These are phyloP conservation scores for Dascillus cervinus DNA, from an alignment of 2,888 invertebrate genomes.

Conservation along the genomic window DNA sequence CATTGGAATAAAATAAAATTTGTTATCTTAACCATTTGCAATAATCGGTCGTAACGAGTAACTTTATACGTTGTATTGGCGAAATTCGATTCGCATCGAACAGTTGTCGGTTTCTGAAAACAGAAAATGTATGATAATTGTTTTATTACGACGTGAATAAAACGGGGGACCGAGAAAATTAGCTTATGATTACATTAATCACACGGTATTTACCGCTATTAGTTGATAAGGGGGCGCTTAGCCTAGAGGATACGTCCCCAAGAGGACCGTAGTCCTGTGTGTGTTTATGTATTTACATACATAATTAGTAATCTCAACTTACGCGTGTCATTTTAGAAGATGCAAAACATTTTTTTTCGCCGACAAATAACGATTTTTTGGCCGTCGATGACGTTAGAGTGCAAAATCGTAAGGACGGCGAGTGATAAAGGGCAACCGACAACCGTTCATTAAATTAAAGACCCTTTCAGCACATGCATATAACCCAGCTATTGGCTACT, in stretches of 20 bases:
- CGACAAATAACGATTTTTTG: too few species aligned
- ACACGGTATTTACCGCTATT: conserved; percentile 45
- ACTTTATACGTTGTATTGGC: too few species aligned
- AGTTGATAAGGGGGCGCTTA: conserved; percentile 40
- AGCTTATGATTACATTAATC: conserved; percentile 44
- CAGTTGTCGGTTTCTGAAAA: too few species aligned
- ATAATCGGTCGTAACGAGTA: too few species aligned
- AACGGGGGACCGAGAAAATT: conserved; percentile 36
- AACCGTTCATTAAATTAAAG: conserved; percentile 26
- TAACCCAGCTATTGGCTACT: conserved; percentile 22
- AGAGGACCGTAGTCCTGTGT: conserved; percentile 11
- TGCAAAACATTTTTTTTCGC: too few species aligned
- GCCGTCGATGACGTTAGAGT: too few species aligned
- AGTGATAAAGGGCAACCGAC: conserved; percentile 17
- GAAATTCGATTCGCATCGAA: too few species aligned
- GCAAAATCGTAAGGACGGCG: too few species aligned
- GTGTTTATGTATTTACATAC: conserved; percentile 27
- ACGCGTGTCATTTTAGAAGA: background rate
- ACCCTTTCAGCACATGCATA: conserved; percentile 31
- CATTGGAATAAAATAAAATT: too few species aligned
- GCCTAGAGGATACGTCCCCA: conserved; percentile 27
- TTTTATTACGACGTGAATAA: conserved; percentile 37
- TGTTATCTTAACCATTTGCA: too few species aligned
- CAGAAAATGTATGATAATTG: conserved; percentile 39
- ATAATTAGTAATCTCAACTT: conserved; percentile 26